Evolutionary conservation across 2,113 vertebrate species (phyloP), one percentile per base, ranked within the genome.

Genomic region (Forbesichthys papilliferus): DNA sequence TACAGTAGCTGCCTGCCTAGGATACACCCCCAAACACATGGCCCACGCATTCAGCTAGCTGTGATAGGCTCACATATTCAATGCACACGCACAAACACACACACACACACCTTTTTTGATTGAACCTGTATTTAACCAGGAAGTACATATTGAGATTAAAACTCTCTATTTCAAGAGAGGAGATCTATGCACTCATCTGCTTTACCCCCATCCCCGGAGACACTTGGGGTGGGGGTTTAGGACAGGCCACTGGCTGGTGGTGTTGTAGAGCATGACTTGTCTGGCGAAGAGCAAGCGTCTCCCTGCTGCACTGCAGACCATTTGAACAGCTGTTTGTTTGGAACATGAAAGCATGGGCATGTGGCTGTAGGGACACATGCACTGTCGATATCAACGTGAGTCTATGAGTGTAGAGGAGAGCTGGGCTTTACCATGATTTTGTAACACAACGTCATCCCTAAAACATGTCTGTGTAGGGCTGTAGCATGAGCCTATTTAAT

Each of bases 241-340:
- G 86, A 69, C 88, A 85, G 61, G 11, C 42, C 14, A 18, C 49
- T 0, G 54, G 42, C 63, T 83, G 84, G 84, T 82, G 84, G 84
- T 81, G 16, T 81, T 79, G 18, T 61, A 86, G 64, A 20, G 71
- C 67, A 61, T 61, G 62, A 67, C 8, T 57, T 52, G 68, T 83
- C 73, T 74, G 65, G 66, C 46, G 75, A 56, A 53, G 48, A 53
- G 42, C 18, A 59, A 46, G 66, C 2, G 58, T 70, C 60, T 42
- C 52, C 69, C 48, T 47, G 68, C 57, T 82, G 67, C 61, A 54
- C 46, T 68, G 42, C 47, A 53, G 36, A 42, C 36, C 36, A 5
- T 8, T 42, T 42, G 9, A 52, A 14, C 49, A 12, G 49, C 49
- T 52, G 10, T 12, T 14, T 52, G 49, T 52, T 14, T 52, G 49